Evolutionary conservation across 2,797 vertebrate species (phyloP).

Genomic region (Threskiornis aethiopicus): DNA sequence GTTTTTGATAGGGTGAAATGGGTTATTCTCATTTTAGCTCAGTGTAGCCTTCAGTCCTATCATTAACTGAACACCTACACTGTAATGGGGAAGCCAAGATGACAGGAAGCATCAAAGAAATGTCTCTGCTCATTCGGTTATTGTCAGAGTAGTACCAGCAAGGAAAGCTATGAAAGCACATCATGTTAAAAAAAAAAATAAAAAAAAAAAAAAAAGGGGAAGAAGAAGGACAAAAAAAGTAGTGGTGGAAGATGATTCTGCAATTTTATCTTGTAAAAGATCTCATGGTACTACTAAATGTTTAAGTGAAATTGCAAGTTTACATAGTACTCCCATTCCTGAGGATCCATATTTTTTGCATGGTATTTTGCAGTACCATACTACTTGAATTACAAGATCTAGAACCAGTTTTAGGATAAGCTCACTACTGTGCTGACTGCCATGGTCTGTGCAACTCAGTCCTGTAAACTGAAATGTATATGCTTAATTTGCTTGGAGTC

Average conservation of each 20-base stretch:
- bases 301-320: not conserved
- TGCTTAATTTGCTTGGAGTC: not conserved
- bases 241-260: not conserved
- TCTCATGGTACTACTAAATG: not conserved
- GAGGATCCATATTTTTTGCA: not conserved
- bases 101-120: not conserved
- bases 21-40: not conserved
- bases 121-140: not conserved
- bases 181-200: not conserved
- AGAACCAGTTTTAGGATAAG: not conserved
- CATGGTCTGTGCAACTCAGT: not conserved
- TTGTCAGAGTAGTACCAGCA: not conserved
- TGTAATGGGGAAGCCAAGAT: not conserved
- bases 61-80: constrained; percentile 2
- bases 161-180: not conserved
- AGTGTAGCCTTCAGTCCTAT: not conserved
- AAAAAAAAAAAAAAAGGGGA: no score
- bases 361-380: not conserved
- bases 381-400: not conserved
- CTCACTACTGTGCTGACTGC: not conserved
- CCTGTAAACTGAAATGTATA: not conserved
- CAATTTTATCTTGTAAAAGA: not conserved
- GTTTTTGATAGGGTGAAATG: not conserved
- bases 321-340: not conserved
- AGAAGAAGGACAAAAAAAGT: not conserved